These are phyloP conservation scores for Enteromius trimaculatus DNA, from an alignment of 2,797 vertebrate species.

Conservation along the genomic window DNA sequence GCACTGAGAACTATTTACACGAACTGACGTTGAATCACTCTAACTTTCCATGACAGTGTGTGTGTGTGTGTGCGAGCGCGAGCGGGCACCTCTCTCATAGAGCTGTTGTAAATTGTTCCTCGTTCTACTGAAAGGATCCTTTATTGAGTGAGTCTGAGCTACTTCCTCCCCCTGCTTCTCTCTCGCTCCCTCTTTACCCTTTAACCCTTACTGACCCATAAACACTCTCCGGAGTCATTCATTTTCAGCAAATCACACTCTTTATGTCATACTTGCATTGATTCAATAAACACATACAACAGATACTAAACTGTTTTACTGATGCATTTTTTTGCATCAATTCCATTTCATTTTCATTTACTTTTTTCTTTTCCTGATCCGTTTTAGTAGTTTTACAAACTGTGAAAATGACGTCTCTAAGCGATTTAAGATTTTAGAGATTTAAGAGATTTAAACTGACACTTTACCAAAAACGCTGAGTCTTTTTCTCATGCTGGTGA, in stretches of 20 bases:
- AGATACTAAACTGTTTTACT: not conserved
- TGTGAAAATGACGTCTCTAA: not conserved
- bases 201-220: constrained; percentile 48
- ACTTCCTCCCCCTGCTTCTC: constrained; percentile 53
- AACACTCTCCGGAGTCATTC: constrained; percentile 1
- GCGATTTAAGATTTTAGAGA: too few species aligned
- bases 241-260: not conserved
- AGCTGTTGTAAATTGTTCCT: constrained; percentile 77
- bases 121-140: constrained; percentile 74
- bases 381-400: not conserved
- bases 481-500: not conserved
- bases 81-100: constrained; percentile 59
- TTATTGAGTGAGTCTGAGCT: constrained; percentile 72
- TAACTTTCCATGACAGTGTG: constrained; percentile 34
- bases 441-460: not conserved
- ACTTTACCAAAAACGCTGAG: not conserved
- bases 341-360: not conserved
- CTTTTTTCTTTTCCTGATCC: not conserved
- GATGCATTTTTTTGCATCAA: not conserved
- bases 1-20: constrained; percentile 32
- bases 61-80: not conserved
- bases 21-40: constrained; percentile 19
- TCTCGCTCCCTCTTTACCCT: constrained; percentile 44
- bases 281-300: constrained; percentile 11
- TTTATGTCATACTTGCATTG: not conserved